Conservation (phyloP, 2,797 vertebrate genomes). For the Picus viridis region DNA sequence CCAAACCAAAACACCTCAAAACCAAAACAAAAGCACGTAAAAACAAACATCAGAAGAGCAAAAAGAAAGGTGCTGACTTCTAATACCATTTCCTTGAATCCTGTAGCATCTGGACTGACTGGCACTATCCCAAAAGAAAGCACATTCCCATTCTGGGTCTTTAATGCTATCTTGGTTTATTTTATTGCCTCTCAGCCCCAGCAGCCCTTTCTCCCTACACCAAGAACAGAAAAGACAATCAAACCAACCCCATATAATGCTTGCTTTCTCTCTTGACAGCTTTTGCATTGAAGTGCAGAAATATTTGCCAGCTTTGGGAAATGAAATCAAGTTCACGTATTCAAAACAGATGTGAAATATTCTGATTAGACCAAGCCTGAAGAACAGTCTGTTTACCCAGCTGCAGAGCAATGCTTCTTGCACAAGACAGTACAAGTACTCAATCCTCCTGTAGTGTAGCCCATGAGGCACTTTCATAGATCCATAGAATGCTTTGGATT, state of each 20-base stretch:
- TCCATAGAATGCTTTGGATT: too few species aligned
- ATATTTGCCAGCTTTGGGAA: not conserved
- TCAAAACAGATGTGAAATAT: not conserved
- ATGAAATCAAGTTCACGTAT: not conserved
- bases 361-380: not conserved
- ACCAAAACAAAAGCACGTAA: not conserved
- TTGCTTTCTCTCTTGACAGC: not conserved
- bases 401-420: fast-evolving
- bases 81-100: not conserved
- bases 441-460: too few species aligned
- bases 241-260: not conserved
- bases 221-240: not conserved
- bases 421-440: not conserved
- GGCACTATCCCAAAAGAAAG: not conserved
- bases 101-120: not conserved
- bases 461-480: too few species aligned
- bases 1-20: not conserved
- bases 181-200: not conserved
- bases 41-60: too few species aligned
- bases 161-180: not conserved
- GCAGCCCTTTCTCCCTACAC: not conserved
- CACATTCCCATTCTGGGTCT: not conserved
- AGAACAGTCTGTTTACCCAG: fast-evolving
- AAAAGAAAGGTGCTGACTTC: not conserved
- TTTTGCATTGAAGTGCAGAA: not conserved